These are phyloP conservation scores for Zenarchopterus dispar DNA, from an alignment of 2,797 vertebrate species.

Conservation along the genomic window DNA sequence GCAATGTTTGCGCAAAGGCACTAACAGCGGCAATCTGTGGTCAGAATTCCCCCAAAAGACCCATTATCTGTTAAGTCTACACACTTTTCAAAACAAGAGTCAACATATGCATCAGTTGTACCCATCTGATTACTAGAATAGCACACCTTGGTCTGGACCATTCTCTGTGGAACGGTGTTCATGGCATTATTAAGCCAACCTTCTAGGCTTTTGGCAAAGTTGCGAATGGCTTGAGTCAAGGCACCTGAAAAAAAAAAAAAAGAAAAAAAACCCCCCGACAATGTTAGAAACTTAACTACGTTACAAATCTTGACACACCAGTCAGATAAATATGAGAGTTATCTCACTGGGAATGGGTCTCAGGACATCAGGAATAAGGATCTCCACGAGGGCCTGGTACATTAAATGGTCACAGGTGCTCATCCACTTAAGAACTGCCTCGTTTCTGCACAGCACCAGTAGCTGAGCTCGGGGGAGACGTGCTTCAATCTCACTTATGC, in stretches of 20 bases:
- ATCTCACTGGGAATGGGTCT: constrained; percentile 95
- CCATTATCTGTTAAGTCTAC: constrained; percentile 4
- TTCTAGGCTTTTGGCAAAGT: constrained; percentile 99
- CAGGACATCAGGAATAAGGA: constrained; percentile 97
- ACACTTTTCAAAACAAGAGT: not conserved
- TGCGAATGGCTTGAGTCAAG: constrained; percentile 97
- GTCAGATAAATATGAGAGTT: not conserved
- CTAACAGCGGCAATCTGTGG: constrained; percentile 94
- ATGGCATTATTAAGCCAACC: constrained; percentile 96
- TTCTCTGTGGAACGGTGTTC: constrained; percentile 91
- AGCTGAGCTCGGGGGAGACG: constrained; percentile 88
- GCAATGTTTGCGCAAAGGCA: constrained; percentile 96
- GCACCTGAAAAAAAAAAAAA: constrained; percentile 83
- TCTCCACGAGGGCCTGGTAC: constrained; percentile 97
- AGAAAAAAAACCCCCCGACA: not conserved
- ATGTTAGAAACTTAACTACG: not conserved
- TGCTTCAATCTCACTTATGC: constrained; percentile 85
- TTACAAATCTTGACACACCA: not conserved
- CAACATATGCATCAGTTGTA: not conserved
- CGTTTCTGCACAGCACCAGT: constrained; percentile 88
- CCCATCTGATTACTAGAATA: not conserved
- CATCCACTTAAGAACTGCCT: constrained; percentile 95
- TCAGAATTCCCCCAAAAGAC: constrained; percentile 14
- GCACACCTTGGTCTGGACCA: constrained; percentile 95
- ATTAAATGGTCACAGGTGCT: constrained; percentile 95